Percentiles rank a stretch among this genome's conserved stretches.
These are phyloP conservation scores for Drosophila mimica DNA, from an alignment of 2,888 invertebrate genomes.

Conservation along the genomic window DNA sequence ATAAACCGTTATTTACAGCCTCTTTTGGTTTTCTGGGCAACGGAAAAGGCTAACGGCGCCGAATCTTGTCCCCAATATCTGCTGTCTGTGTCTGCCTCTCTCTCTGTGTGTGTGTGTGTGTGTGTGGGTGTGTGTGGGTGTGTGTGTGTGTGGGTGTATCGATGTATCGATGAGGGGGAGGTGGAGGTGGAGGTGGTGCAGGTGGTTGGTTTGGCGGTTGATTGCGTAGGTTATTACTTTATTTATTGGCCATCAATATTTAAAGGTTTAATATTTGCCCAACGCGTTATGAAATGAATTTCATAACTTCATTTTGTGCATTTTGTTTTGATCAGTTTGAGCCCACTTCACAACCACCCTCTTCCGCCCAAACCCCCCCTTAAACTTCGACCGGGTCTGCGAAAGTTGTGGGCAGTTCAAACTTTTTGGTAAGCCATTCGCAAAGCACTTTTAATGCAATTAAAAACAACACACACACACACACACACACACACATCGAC, in stretches of 20 bases:
- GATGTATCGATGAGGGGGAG: slow-evolving; percentile 8
- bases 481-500: not conserved
- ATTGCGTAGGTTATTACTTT: slow-evolving; percentile 51
- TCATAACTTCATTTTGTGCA: slow-evolving; percentile 63
- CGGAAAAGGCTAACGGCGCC: slow-evolving; percentile 31
- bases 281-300: slow-evolving; percentile 61
- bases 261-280: slow-evolving; percentile 65
- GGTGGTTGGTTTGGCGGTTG: slow-evolving; percentile 15
- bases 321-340: not conserved
- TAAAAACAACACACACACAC: slow-evolving; percentile 27
- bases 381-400: slow-evolving; percentile 4
- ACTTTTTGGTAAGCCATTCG: slow-evolving; percentile 23
- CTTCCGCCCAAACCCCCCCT: not conserved
- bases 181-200: slow-evolving; percentile 7
- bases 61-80: slow-evolving; percentile 40
- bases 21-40: slow-evolving; percentile 35
- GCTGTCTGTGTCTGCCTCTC: not conserved
- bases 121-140: not conserved
- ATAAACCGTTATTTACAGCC: slow-evolving; percentile 69
- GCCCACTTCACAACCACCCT: not conserved
- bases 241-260: slow-evolving; percentile 72
- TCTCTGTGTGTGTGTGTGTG: no score
- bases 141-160: not conserved
- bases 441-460: slow-evolving; percentile 40
- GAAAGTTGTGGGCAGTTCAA: slow-evolving; percentile 26